Conservation (phyloP, 30 jellyfish, hydroid and myxozoan genomes). For the Rhopilema esculentum region DNA sequence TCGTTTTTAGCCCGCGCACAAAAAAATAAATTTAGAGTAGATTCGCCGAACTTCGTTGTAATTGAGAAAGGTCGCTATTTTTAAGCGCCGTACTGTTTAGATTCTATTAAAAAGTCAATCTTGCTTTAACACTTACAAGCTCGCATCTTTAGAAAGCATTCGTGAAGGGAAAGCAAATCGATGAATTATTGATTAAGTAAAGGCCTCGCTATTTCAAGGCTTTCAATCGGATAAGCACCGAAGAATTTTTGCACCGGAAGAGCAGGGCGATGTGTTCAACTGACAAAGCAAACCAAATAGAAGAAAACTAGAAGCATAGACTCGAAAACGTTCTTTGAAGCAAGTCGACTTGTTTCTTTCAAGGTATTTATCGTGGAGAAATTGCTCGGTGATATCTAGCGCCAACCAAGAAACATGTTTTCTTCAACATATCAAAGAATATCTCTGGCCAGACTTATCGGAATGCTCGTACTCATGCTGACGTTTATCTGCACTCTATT, state of each 20-base stretch:
- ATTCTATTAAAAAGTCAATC: not conserved
- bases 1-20: not conserved
- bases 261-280: slow-evolving; percentile 3
- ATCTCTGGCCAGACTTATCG: not conserved
- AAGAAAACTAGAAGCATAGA: not conserved
- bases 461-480: not conserved
- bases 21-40: not conserved
- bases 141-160: not conserved
- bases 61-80: not conserved
- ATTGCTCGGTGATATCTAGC: not conserved
- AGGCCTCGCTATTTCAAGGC: slow-evolving; percentile 9
- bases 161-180: not conserved
- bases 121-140: not conserved
- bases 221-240: not conserved
- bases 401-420: not conserved
- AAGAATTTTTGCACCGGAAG: not conserved
- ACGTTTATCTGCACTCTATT: not conserved
- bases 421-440: not conserved
- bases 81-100: not conserved
- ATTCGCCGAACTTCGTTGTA: not conserved
- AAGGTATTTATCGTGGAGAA: not conserved
- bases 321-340: not conserved
- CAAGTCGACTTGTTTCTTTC: not conserved
- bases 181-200: slow-evolving; percentile 25
- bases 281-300: not conserved